Base-by-base conservation (phyloP, 2,888 invertebrate genomes). In the Strigamia maritima region DNA sequence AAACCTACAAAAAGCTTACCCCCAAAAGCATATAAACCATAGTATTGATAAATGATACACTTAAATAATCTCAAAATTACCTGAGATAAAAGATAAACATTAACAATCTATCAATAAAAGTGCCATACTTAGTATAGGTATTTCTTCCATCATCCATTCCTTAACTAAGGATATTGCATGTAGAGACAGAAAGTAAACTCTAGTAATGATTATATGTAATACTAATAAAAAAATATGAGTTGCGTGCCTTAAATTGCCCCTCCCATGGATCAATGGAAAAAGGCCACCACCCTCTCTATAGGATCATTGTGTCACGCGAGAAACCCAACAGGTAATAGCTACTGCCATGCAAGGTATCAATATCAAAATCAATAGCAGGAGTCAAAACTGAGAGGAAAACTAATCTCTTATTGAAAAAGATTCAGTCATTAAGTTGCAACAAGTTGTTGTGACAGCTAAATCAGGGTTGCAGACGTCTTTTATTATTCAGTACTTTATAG, bases 261-360 rank as follows among this genome's bases (percentile, higher is more conserved):
- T 65, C 65, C 65, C 65, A 26, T 65, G 65, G 65, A 65, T 65
- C 65, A 65, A 65, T 65, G 65, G 2, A 16, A 24, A 16, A 60
- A 26, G 65, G 1, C 65, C 24, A 24, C 65, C 24, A 24, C 65
- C 65, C 24, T 7, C 3, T 49, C 2, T 49, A 24, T 24, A 65
- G 65, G 26, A 65, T 65, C 65, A 26, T 26, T 2, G 26, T 65
- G 26, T 65, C 65, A 65, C 65, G 26, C 65, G 24, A 65, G 14
- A 7, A 26, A 65, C 65, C 60, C 65, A 65, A 65, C 24, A 65
- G 65, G 65, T 65, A 65, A 14, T 26, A 26, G 65, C 65, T 65
- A 65, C 65, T 65, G 26, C 8, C 65, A 65, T 65, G 65, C 65
- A 19, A 60, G 7, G 60, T n/a, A 19, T 8, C 49, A 60, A 65